Base-by-base conservation (phyloP, 2,888 invertebrate species). In the Clostera curtula region DNA sequence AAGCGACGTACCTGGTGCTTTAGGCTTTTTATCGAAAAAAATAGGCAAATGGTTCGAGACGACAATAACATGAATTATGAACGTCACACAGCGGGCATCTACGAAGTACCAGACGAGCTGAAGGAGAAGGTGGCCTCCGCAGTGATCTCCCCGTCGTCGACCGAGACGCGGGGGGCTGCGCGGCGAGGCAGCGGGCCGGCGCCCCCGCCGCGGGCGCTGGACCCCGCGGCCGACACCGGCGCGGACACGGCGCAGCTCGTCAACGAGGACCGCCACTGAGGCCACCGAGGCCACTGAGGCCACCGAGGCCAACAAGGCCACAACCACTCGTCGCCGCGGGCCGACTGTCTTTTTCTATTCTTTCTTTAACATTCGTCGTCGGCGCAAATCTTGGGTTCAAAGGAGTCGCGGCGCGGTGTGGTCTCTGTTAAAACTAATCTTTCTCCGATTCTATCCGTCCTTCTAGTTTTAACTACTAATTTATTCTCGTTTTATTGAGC, bases 241-340 rank as follows among this genome's bases (percentile, higher is more conserved):
- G 93, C 92, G 72, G 96, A 96, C 80, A 96, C 96, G 23, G 93
- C 93, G 73, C 90, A 92, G 69, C 88, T 96, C 47, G 96, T 96
- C 47, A 91, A 91, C 72, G 96, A 96, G 85, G 95, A 95, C 85
- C 90, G 90, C 77, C 67, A 72, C 45, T 82, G 73, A 73, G 75
- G 75, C 71, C 56, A 36, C 31, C 38, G 24, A 25, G 24, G 30
- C 14, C 25, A 33, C 27, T 18, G n/a, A 24, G 12, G 22, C 33
- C 27, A 24, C 19, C 25, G 10, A 21, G 23, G n/a, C 12, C 7
- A 10, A 1, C 6, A 18, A 6, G 11, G 8, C 3, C 6, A 24
- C 5, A 24, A 22, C 5, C 33, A 34, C 25, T 9, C 4, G 7
- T 9, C 2, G 7, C n/a, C n/a, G n/a, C n/a, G n/a, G n/a, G n/a